Base-by-base conservation (phyloP, 2,113 vertebrate species). In the Cariama cristata region DNA sequence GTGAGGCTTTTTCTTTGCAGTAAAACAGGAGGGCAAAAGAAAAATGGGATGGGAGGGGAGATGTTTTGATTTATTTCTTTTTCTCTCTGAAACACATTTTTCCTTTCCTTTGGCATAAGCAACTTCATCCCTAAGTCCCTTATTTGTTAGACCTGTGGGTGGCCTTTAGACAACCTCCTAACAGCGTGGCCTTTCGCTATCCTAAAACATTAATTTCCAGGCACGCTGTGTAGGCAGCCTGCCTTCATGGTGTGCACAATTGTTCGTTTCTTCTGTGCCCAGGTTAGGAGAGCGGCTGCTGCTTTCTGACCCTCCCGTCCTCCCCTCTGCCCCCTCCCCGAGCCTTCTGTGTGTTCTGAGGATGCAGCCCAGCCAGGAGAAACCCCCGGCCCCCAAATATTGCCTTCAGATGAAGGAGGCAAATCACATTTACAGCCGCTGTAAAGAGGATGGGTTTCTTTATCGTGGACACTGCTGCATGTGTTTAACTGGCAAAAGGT, bases 331-430 rank as follows among this genome's bases (percentile, higher is more conserved):
- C 11, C 14, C 35, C 32, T 63, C 8, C n/a, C 33, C 28, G 60
- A 50, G 44, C 30, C 18, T 8, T 35, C 53, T 4, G 5, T 26
- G 8, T 49, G 40, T 21, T 21, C 49, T 44, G 63, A 76, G 72
- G 42, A 32, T 2, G 6, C 19, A 64, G 33, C 3, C 6, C 14
- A 63, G 55, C 47, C 5, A 0, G 32, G 14, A 52, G 40, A 86
- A 10, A 4, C 10, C 30, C 16, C 10, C 2, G 0, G 8, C 32
- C 60, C 62, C 56, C 3, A 1, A 32, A 30, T 22, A 8, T 11
- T n/a, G 12, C 56, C 30, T 69, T 52, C 22, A 28, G 74, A 27
- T 28, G 63, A 59, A 84, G 62, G 38, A 63, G 6, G 49, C 11
- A 88, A 88, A 67, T 88, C n/a, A 17, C 60, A 30, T 74, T 92